phyloP scores from a whole-genome alignment of 2,113 vertebrate species.

The Calidris pygmaea region DNA sequence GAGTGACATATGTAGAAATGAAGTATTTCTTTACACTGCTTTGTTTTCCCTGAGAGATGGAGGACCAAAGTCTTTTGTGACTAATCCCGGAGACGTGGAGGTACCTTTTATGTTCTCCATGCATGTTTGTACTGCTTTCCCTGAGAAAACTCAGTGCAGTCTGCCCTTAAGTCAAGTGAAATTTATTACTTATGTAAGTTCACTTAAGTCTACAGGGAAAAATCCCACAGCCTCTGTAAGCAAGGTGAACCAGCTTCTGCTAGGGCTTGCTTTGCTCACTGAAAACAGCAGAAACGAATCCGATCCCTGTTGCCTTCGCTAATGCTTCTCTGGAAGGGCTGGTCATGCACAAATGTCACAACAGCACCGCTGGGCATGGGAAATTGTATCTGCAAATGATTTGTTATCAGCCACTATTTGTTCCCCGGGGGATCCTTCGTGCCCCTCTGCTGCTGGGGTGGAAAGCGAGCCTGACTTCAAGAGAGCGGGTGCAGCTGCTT shows the following conservation, averaged over 20 bases:
- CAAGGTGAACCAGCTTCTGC: not conserved
- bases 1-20: not conserved
- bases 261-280: not conserved
- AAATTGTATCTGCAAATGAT: not conserved
- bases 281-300: not conserved
- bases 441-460: not conserved
- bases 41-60: not conserved
- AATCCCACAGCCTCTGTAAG: not conserved
- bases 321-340: not conserved
- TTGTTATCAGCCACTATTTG: not conserved
- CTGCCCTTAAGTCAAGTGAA: not conserved
- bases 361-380: not conserved
- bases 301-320: fast-evolving
- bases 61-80: not conserved
- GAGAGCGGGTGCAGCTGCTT: fast-evolving
- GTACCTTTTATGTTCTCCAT: not conserved
- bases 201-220: not conserved
- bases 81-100: not conserved
- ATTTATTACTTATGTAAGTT: not conserved
- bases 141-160: not conserved
- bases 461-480: fast-evolving
- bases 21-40: not conserved
- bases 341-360: not conserved
- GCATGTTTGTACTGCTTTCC: fast-evolving
- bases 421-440: not conserved